phyloP scores from a whole-genome alignment of 2,797 vertebrate genomes.

The Lycodopsis pacificus region DNA sequence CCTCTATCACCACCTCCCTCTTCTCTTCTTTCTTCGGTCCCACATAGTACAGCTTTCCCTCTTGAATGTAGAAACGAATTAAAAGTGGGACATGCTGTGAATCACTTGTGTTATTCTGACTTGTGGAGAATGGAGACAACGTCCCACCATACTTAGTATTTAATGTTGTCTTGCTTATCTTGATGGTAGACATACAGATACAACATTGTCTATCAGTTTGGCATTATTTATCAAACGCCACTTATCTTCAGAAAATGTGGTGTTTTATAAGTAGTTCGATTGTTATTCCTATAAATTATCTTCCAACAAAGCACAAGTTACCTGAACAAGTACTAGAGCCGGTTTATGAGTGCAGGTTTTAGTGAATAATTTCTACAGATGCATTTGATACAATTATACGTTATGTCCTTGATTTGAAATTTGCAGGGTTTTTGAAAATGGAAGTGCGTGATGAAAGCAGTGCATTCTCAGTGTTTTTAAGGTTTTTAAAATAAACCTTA shows the following conservation, averaged over 20 bases:
- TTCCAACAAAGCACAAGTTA: not conserved
- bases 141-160: slow-evolving; percentile 1
- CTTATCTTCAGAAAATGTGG: too few species aligned
- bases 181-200: not conserved
- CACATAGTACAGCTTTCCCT: slow-evolving; percentile 90
- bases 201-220: not conserved
- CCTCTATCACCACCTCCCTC: slow-evolving; percentile 91
- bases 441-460: not conserved
- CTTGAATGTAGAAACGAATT: slow-evolving; percentile 65
- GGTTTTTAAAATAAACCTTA: slow-evolving; percentile 43
- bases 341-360: not conserved
- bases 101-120: not conserved
- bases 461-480: not conserved
- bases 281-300: too few species aligned
- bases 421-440: not conserved
- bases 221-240: too few species aligned
- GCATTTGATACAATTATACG: accelerated
- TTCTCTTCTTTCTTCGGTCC: slow-evolving; percentile 92
- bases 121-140: not conserved
- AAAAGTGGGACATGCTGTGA: not conserved
- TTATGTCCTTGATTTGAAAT: not conserved
- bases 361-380: not conserved
- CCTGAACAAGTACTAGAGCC: not conserved
- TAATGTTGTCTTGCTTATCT: not conserved
- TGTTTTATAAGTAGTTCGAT: accelerated